phyloP scores from a whole-genome alignment of 1,140 invertebrate species.

The Antheraea pernyi region DNA sequence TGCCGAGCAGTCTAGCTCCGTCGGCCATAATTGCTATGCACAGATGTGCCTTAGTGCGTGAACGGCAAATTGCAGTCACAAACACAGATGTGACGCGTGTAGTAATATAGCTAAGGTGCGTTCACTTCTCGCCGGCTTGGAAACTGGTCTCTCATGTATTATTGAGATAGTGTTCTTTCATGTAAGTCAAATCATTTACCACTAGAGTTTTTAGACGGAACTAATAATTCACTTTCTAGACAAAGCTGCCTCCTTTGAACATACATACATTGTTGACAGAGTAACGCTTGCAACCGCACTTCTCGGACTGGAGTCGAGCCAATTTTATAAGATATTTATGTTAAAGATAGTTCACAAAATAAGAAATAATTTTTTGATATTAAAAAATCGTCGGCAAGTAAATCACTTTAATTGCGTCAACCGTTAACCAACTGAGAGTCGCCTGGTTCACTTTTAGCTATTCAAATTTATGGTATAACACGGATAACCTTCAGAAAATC shows the following conservation, averaged over 20 bases:
- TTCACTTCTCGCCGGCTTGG: slow-evolving; percentile 10
- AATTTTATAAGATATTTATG: not conserved
- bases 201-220: not conserved
- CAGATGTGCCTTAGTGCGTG: slow-evolving; percentile 25
- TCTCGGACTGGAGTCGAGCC: not conserved
- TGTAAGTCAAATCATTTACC: not conserved
- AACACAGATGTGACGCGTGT: not conserved
- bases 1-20: slow-evolving; percentile 55
- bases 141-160: slow-evolving; percentile 14
- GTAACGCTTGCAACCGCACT: not conserved
- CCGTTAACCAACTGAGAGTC: not conserved
- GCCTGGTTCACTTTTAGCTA: not conserved
- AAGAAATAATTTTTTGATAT: not conserved
- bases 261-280: not conserved
- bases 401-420: not conserved
- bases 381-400: not conserved
- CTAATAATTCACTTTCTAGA: slow-evolving; percentile 6
- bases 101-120: slow-evolving; percentile 1
- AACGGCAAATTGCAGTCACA: slow-evolving; percentile 14
- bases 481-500: not conserved
- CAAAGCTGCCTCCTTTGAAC: not conserved
- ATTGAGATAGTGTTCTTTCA: slow-evolving; percentile 3
- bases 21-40: slow-evolving; percentile 31
- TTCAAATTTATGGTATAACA: not conserved
- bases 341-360: not conserved